Evolutionary conservation across 1,140 invertebrate species (phyloP).

Genomic region (Macrobrachium nipponense): DNA sequence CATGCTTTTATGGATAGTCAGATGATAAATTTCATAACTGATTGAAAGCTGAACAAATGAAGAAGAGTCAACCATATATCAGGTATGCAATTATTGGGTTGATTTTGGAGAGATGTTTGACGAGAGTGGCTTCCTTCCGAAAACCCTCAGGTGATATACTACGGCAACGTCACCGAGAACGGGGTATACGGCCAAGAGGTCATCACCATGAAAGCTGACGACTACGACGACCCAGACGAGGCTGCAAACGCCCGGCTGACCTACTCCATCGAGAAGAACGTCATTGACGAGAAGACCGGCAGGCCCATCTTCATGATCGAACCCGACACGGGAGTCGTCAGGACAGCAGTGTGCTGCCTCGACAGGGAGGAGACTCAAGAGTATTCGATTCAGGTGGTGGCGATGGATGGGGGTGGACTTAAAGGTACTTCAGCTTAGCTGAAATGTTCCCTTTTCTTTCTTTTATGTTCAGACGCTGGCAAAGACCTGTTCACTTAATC

Average conservation of each 20-base stretch:
- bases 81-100: not conserved
- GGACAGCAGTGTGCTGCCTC: slow-evolving; percentile 93
- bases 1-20: too few relatives aligned
- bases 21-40: too few relatives aligned
- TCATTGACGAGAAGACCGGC: slow-evolving; percentile 94
- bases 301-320: slow-evolving; percentile 96
- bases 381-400: slow-evolving; percentile 96
- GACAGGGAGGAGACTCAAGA: slow-evolving; percentile 94
- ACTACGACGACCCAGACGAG: slow-evolving; percentile 95
- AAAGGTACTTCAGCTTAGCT: slow-evolving; percentile 75
- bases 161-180: slow-evolving; percentile 95
- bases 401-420: slow-evolving; percentile 91
- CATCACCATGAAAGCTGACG: slow-evolving; percentile 97
- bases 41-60: too few relatives aligned
- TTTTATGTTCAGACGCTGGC: not conserved
- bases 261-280: slow-evolving; percentile 96
- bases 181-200: slow-evolving; percentile 97
- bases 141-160: slow-evolving; percentile 79
- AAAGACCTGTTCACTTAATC: not conserved
- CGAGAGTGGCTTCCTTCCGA: too few relatives aligned
- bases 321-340: slow-evolving; percentile 93
- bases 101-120: not conserved
- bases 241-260: slow-evolving; percentile 90
- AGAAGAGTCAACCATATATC: too few relatives aligned
- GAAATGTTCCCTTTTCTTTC: slow-evolving; percentile 25